A percentile compares a stretch with the other conserved stretches of the same genome.
phyloP scores from a whole-genome alignment of 1,140 invertebrate species.

The Aphidius gifuensis region DNA sequence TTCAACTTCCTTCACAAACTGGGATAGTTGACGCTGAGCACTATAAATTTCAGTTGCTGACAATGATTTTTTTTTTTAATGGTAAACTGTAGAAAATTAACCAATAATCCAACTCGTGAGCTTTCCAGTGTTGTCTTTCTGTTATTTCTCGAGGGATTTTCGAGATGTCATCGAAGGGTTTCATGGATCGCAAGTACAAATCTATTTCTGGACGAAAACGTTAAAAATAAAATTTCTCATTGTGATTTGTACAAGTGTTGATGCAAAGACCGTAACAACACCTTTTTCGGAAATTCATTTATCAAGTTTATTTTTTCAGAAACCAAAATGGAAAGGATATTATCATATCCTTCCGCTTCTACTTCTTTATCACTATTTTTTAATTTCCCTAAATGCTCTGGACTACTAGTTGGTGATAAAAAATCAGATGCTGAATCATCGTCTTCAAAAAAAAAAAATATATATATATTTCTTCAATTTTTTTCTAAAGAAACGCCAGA shows the following conservation, averaged over 20 bases:
- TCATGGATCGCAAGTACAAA: slow-evolving; percentile 11
- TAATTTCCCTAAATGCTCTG: too few relatives aligned
- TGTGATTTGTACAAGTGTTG: slow-evolving; percentile 19
- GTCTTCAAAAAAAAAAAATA: too few relatives aligned
- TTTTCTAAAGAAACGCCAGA: too few relatives aligned
- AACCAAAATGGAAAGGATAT: too few relatives aligned
- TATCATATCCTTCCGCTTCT: too few relatives aligned
- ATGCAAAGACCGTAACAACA: too few relatives aligned
- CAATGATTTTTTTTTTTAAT: slow-evolving; percentile 13
- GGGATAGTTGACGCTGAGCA: slow-evolving; percentile 19
- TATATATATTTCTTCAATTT: too few relatives aligned
- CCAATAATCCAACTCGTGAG: slow-evolving; percentile 27
- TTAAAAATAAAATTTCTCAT: slow-evolving; percentile 24
- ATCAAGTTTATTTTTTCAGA: too few relatives aligned
- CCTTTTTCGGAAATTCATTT: too few relatives aligned
- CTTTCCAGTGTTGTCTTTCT: slow-evolving; percentile 27
- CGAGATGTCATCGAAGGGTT: slow-evolving; percentile 19
- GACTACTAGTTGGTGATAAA: too few relatives aligned
- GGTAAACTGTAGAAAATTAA: slow-evolving; percentile 20
- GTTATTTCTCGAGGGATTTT: slow-evolving; percentile 18
- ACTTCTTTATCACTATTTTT: too few relatives aligned
- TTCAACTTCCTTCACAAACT: slow-evolving; percentile 29
- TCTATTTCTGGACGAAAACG: slow-evolving; percentile 5
- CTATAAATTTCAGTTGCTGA: slow-evolving; percentile 19
- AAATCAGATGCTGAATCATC: too few relatives aligned